Evolutionary conservation across 2,113 vertebrate genomes (phyloP).

Genomic region (Miniopterus natalensis): DNA sequence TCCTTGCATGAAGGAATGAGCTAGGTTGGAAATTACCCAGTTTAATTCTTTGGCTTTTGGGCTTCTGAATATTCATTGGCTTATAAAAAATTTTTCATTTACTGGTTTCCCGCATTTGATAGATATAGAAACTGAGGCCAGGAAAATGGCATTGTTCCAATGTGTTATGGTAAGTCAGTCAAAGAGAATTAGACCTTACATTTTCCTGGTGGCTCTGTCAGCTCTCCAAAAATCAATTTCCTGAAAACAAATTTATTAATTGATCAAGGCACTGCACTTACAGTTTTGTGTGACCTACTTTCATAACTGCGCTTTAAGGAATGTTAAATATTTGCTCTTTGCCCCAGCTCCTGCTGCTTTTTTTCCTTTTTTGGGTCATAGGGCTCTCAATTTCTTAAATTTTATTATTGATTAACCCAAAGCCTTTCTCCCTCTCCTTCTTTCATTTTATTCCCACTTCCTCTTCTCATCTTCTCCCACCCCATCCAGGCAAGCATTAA

Average conservation of each 20-base stretch:
- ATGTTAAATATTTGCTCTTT: background rate
- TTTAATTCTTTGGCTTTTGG: slow-evolving; percentile 17
- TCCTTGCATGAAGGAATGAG: background rate
- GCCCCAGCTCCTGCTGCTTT: background rate
- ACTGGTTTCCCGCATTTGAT: background rate
- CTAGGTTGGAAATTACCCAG: background rate
- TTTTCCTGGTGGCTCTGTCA: background rate
- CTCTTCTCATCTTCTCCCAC: background rate
- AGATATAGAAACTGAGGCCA: background rate
- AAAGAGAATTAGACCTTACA: background rate
- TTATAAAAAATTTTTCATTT: background rate
- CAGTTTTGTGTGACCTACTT: background rate
- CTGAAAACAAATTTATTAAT: background rate
- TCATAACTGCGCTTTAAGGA: background rate
- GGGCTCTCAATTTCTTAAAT: background rate
- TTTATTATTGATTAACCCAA: background rate
- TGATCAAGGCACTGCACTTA: background rate
- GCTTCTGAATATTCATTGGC: background rate
- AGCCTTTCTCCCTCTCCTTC: background rate
- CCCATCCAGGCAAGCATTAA: background rate
- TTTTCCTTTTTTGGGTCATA: background rate
- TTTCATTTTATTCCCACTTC: background rate
- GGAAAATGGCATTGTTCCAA: background rate
- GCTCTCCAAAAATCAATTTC: background rate
- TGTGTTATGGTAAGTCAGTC: background rate